These are phyloP conservation scores for Canis aureus DNA, from an alignment of 2,113 vertebrate species.

Conservation along the genomic window DNA sequence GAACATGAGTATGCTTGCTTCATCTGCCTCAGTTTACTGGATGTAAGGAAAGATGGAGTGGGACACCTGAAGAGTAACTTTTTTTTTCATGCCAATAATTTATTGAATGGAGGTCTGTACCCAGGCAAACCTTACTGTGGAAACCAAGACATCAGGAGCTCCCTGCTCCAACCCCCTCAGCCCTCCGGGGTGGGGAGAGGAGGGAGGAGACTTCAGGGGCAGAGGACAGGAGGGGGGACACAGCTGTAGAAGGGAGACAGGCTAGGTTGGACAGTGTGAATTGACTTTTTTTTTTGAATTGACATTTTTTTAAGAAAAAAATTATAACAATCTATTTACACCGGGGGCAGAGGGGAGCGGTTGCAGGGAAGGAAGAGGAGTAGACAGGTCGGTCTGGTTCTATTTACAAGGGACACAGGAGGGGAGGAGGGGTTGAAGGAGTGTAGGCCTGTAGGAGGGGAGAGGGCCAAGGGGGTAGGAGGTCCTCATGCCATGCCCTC, in stretches of 20 bases:
- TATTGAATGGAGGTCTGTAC: slow-evolving; percentile 89
- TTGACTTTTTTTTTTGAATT: slow-evolving; percentile 56
- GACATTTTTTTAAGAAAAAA: slow-evolving; percentile 84
- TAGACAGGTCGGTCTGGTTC: slow-evolving; percentile 72
- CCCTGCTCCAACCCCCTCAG: slow-evolving; percentile 7
- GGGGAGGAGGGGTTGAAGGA: not conserved
- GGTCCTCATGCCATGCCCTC: slow-evolving; percentile 45
- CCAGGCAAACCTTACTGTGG: slow-evolving; percentile 87
- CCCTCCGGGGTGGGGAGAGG: slow-evolving; percentile 44
- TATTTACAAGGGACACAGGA: slow-evolving; percentile 79
- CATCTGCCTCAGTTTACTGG: not conserved
- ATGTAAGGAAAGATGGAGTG: not conserved
- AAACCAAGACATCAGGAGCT: slow-evolving; percentile 82
- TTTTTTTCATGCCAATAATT: slow-evolving; percentile 89
- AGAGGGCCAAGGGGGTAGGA: slow-evolving; percentile 54
- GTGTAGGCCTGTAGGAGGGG: slow-evolving; percentile 41
- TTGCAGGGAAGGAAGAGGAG: not conserved
- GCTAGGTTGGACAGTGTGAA: slow-evolving; percentile 75
- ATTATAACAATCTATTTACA: slow-evolving; percentile 86
- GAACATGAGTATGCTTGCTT: not conserved
- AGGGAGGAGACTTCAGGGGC: slow-evolving; percentile 48
- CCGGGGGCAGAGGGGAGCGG: not conserved
- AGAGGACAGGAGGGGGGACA: slow-evolving; percentile 67
- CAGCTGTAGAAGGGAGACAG: slow-evolving; percentile 52
- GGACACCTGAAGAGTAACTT: not conserved